Percentiles rank a stretch among this genome's conserved stretches.
These are phyloP conservation scores for Clanis bilineata DNA, from an alignment of 2,888 invertebrate species.

Conservation along the genomic window DNA sequence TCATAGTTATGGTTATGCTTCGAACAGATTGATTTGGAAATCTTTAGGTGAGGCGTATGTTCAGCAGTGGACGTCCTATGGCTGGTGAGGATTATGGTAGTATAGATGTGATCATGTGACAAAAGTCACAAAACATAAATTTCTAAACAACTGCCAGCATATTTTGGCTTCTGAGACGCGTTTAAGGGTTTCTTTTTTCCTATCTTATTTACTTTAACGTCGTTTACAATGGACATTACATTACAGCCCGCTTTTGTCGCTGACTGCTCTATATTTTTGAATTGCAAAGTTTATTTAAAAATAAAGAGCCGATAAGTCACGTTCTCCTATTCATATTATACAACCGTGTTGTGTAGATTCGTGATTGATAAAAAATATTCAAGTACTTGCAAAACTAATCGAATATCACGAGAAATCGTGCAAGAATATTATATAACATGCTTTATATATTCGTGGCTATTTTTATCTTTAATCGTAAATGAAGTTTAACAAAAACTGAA, in stretches of 20 bases:
- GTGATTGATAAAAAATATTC: not conserved
- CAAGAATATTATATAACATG: not conserved
- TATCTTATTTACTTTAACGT: too few relatives aligned
- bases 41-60: too few relatives aligned
- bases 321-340: not conserved
- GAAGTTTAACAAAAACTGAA: not conserved
- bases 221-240: not conserved
- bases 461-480: not conserved
- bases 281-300: not conserved
- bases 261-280: not conserved
- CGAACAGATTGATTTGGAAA: too few relatives aligned
- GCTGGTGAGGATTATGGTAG: too few relatives aligned
- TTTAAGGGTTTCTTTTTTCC: too few relatives aligned
- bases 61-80: too few relatives aligned
- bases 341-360: not conserved
- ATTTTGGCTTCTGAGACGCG: too few relatives aligned
- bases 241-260: not conserved
- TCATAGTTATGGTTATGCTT: too few relatives aligned
- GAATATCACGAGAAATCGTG: not conserved
- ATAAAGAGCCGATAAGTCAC: not conserved
- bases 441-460: not conserved
- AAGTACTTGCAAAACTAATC: not conserved
- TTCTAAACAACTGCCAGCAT: too few relatives aligned
- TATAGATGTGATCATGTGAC: too few relatives aligned
- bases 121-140: too few relatives aligned